Base-by-base conservation (phyloP, 2,113 vertebrate genomes). In the Psittacara wagleri region DNA sequence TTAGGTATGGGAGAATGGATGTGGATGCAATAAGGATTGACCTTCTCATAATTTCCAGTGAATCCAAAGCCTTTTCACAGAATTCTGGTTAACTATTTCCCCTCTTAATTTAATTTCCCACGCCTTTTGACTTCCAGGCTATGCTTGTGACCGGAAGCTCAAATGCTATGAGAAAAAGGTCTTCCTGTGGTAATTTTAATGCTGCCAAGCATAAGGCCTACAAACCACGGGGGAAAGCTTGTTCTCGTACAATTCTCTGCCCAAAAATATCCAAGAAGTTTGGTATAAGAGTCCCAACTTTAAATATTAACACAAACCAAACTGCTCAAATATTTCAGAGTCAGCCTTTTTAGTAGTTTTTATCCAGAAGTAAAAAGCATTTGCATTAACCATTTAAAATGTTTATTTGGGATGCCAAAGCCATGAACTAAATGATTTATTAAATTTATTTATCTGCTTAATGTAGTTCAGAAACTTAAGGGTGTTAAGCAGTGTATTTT, bases 101-200 rank as follows among this genome's bases (percentile, higher is more conserved):
- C 84, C 86, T 95, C 92, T 94, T 94, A 87, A 90, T 97, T 95
- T 95, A 83, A 96, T 97, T 97, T 98, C 96, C 97, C 97, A 97
- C 28, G 84, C 94, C 96, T 97, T 76, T 97, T 96, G 63, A 96
- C 96, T 98, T 97, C 94, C 93, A 98, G 96, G 83, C 97, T 96
- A 23, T 43, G 63, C 90, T 96, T 97, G 93, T 88, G 95, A 97
- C 95, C 75, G 57, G 95, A 97, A 98, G 97, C 94, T 97, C 97
- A 97, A 97, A 97, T 95, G 94, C 97, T 95, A 67, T 97, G 97
- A 97, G 97, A 97, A 97, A 96, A 98, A 97, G 78, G 91, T 97
- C 96, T 96, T 98, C 96, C 97, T 97, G 96, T 96, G 97, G 95
- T 88, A 95, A 94, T 95, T 96, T 92, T 89, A 94, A 88, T 55